phyloP scores from a whole-genome alignment of 1,140 invertebrate species.

The Drosophila quadrilineata region DNA sequence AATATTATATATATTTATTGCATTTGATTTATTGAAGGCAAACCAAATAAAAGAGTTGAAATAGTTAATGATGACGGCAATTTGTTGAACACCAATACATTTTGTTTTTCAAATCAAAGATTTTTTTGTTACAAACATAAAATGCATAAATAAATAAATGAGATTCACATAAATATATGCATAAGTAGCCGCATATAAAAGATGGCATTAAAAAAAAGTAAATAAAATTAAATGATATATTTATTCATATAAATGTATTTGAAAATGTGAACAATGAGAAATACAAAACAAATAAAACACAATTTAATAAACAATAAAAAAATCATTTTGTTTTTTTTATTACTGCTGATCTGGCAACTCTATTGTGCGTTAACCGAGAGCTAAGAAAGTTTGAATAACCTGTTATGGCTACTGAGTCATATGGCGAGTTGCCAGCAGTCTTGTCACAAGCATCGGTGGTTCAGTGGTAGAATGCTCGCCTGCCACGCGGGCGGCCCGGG shows the following conservation, averaged over 20 bases:
- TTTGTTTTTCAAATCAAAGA: slow-evolving; percentile 8
- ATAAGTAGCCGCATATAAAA: slow-evolving; percentile 71
- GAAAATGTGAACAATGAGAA: slow-evolving; percentile 75
- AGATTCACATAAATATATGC: slow-evolving; percentile 59
- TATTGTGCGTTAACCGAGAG: not conserved
- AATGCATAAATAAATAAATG: slow-evolving; percentile 35
- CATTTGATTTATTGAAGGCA: slow-evolving; percentile 30
- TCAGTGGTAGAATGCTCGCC: slow-evolving; percentile 89
- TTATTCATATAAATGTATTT: slow-evolving; percentile 80
- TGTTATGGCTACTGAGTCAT: not conserved
- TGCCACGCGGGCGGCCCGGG: slow-evolving; percentile 92
- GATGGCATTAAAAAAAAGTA: slow-evolving; percentile 56
- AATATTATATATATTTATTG: slow-evolving; percentile 27
- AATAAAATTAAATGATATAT: slow-evolving; percentile 75
- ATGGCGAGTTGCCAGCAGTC: not conserved
- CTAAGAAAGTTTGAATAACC: not conserved
- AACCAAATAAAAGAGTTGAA: slow-evolving; percentile 16
- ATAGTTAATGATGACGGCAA: slow-evolving; percentile 42
- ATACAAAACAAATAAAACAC: slow-evolving; percentile 76
- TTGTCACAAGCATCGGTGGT: slow-evolving; percentile 83
- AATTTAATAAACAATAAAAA: slow-evolving; percentile 70
- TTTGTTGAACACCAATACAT: slow-evolving; percentile 32
- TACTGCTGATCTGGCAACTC: slow-evolving; percentile 3
- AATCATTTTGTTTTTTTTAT: not conserved
- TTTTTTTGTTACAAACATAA: slow-evolving; percentile 16